Conservation (phyloP, 2,888 invertebrate genomes). For the Hermaeophaga mercurialis region DNA sequence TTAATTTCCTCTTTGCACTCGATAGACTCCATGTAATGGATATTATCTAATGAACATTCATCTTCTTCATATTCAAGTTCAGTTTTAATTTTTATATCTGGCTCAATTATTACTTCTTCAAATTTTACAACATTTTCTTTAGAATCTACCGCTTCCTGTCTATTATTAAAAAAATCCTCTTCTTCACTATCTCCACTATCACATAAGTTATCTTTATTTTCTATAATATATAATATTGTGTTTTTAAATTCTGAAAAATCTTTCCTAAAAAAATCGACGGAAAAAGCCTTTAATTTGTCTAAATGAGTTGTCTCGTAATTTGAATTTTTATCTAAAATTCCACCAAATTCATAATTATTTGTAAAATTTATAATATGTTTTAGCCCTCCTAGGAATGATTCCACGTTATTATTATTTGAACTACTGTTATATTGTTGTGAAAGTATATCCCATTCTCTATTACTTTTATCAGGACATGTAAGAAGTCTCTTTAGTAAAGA, state of each 20-base stretch:
- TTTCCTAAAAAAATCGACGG: constrained; percentile 52
- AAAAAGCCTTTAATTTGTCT: constrained; percentile 51
- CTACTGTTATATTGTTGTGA: not conserved
- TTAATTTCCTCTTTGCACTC: constrained; percentile 37
- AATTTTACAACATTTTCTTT: constrained; percentile 39
- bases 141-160: constrained; percentile 1
- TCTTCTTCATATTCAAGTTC: constrained; percentile 40
- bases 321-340: constrained; percentile 45
- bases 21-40: constrained; percentile 23
- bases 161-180: constrained; percentile 17
- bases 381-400: constrained; percentile 45
- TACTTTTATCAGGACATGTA: constrained; percentile 38
- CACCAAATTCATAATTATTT: constrained; percentile 53
- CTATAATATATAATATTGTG: constrained; percentile 48
- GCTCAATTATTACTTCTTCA: constrained; percentile 53
- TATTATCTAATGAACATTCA: constrained; percentile 16
- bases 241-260: constrained; percentile 53
- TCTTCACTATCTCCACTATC: constrained; percentile 27
- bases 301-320: constrained; percentile 50
- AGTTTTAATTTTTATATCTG: constrained; percentile 48
- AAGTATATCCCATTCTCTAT: constrained; percentile 37
- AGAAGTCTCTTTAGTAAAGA: constrained; percentile 52
- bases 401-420: not conserved
- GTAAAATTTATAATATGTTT: constrained; percentile 53
- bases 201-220: constrained; percentile 25